A percentile compares a stretch with the other conserved stretches of the same genome.
phyloP scores from a whole-genome alignment of 2,888 invertebrate species.

The Bimastos eiseni region DNA sequence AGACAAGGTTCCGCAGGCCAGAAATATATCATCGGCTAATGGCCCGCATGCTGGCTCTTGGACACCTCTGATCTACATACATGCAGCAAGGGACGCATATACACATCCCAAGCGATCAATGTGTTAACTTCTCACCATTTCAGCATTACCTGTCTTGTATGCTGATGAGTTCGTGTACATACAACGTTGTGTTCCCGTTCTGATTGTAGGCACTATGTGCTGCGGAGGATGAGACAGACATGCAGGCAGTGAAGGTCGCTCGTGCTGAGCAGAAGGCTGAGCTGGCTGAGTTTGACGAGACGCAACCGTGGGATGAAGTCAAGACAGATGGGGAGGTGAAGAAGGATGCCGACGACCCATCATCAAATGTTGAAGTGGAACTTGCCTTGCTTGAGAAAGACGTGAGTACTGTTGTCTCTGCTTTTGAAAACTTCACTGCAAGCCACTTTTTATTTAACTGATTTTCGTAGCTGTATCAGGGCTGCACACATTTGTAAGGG shows the following conservation, averaged over 20 bases:
- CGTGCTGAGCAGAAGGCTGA: constrained; percentile 76
- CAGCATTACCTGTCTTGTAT: too few species aligned
- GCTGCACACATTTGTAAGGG: background rate
- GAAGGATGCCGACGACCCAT: constrained; percentile 54
- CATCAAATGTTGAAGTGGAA: constrained; percentile 61
- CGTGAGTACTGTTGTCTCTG: constrained; percentile 47
- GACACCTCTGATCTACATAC: too few species aligned
- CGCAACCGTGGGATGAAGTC: constrained; percentile 79
- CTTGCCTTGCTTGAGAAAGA: constrained; percentile 62
- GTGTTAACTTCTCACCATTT: too few species aligned
- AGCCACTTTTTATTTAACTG: background rate
- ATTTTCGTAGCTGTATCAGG: background rate
- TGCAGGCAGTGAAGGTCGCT: constrained; percentile 83
- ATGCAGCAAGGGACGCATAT: too few species aligned
- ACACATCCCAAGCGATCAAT: too few species aligned
- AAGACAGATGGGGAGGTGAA: constrained; percentile 54
- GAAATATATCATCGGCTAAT: too few species aligned
- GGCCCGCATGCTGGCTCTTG: too few species aligned
- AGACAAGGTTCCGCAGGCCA: too few species aligned
- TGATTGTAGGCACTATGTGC: constrained; percentile 74
- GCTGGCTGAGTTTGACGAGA: constrained; percentile 92
- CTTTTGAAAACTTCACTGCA: background rate
- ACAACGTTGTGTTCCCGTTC: too few species aligned
- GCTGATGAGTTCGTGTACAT: background rate
- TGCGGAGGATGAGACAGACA: constrained; percentile 93